These are phyloP conservation scores for Caranx melampygus DNA, from an alignment of 2,113 vertebrate species.

Conservation along the genomic window DNA sequence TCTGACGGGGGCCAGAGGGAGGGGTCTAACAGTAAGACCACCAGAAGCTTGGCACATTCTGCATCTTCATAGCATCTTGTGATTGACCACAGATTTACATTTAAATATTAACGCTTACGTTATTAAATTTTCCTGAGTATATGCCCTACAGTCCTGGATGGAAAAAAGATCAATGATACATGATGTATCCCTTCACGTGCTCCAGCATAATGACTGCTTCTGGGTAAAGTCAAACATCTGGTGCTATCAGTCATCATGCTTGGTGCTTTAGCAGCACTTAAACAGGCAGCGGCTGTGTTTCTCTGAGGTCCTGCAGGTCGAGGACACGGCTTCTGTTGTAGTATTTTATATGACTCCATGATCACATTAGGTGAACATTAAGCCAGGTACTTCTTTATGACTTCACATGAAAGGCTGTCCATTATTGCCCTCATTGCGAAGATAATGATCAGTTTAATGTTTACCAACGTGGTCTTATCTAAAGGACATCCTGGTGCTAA, in stretches of 20 bases:
- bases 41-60: neutral
- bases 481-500: neutral
- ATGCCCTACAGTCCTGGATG: neutral
- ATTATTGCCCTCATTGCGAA: neutral
- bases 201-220: neutral
- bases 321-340: neutral
- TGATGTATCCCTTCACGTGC: slow-evolving; percentile 13
- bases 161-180: neutral
- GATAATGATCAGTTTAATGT: neutral
- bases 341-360: slow-evolving; percentile 14
- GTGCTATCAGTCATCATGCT: slow-evolving; percentile 2
- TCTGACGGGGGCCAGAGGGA: slow-evolving; percentile 24
- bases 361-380: neutral
- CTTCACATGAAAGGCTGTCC: neutral
- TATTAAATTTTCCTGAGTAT: neutral
- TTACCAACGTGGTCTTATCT: neutral
- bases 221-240: slow-evolving; percentile 35
- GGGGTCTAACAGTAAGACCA: slow-evolving; percentile 35
- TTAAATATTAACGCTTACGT: neutral
- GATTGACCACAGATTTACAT: neutral
- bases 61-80: neutral
- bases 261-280: neutral
- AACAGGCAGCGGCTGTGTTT: slow-evolving; percentile 3
- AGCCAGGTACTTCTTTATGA: slow-evolving; percentile 30
- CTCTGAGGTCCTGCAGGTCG: neutral